Base-by-base conservation (phyloP, 2,888 invertebrate genomes). In the Physocephala rufipes region DNA sequence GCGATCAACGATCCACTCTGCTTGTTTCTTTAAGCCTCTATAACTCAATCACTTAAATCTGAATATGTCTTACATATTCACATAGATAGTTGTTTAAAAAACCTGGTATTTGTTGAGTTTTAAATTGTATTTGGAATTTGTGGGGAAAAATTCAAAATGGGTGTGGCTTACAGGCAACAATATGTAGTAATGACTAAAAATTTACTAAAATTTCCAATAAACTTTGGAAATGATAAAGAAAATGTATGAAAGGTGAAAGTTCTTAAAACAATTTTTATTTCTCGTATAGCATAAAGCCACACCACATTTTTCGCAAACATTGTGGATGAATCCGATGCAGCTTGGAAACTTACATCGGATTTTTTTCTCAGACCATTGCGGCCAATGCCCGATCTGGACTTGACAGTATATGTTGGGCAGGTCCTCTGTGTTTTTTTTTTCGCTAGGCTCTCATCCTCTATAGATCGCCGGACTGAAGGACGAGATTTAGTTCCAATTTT, bases 1-100 rank as follows among this genome's bases (percentile, higher is more conserved):
- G 94, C 92, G 62, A 94, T 87, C 70, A 93, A 85, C 71, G 92
- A 91, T 0, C 93, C 94, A n/a, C n/a, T n/a, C n/a, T n/a, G n/a
- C n/a, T n/a, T n/a, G n/a, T n/a, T n/a, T n/a, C n/a, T 36, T 36
- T 36, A 36, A 36, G 5, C 36, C 36, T 36, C 36, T 9, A 36
- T 9, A 36, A 36, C 36, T 36, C 36, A 36, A 36, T 36, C 4
- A 36, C 5, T 36, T 36, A 36, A 36, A 7, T 36, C 9, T 36
- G 36, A 36, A 36, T 36, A 36, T 36, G 4, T 36, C 9, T 7
- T 36, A 36, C 36, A 9, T 36, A 36, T 36, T 36, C 36, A 9
- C 9, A 36, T 36, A 36, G 36, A 36, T 4, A 36, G 4, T 36
- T 4, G 36, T 36, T 36, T 36, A 36, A 36, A 36, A 36, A 36